These are phyloP conservation scores for Ethmia dodecea DNA, from an alignment of 2,888 invertebrate species.

Conservation along the genomic window DNA sequence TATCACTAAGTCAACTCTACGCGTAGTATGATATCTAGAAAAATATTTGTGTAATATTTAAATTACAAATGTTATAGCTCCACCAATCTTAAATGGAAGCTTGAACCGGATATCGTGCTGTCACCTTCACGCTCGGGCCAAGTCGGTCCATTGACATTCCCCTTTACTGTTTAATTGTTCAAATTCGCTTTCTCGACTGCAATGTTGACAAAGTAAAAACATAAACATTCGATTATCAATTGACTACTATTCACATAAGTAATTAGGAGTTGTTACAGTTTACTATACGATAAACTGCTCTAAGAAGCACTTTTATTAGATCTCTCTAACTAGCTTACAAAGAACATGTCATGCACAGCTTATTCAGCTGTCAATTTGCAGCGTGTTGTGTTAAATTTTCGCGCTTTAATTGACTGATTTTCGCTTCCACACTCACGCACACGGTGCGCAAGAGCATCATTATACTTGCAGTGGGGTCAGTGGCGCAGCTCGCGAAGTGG, in stretches of 20 bases:
- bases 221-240: no score
- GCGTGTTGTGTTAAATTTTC: constrained; percentile 15
- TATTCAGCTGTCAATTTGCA: constrained; percentile 9
- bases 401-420: constrained; percentile 30
- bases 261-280: no score
- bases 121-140: constrained; percentile 24
- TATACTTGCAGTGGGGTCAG: constrained; percentile 33
- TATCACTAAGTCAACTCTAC: no score
- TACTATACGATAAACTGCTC: no score
- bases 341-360: constrained; percentile 9
- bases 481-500: constrained; percentile 30
- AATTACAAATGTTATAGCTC: no score
- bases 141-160: constrained; percentile 21
- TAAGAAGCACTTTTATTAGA: no score
- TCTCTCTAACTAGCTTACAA: background rate
- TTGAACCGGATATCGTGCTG: constrained; percentile 18
- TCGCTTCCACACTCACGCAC: constrained; percentile 21
- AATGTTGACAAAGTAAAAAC: no score
- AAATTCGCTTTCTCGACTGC: no score
- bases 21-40: no score
- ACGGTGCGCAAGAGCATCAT: constrained; percentile 17
- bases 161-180: background rate
- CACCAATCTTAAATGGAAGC: no score
- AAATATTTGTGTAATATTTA: no score
- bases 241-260: no score